Evolutionary conservation across 2,113 vertebrate species (phyloP).

Genomic region (Meriones unguiculatus): DNA sequence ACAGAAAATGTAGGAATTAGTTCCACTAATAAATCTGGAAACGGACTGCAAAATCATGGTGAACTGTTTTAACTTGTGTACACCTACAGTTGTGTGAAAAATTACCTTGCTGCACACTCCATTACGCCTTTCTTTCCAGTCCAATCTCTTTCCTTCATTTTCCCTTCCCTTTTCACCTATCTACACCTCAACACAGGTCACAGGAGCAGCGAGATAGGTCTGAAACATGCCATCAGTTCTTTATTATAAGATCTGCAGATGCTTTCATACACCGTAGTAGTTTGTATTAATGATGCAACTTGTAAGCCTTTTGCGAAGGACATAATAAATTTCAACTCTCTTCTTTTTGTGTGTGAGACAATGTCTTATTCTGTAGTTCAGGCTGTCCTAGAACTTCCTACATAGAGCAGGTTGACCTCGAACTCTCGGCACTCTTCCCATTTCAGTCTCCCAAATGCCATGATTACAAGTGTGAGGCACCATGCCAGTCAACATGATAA

Average conservation of each 20-base stretch:
- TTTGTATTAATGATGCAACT: not conserved
- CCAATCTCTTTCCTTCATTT: not conserved
- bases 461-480: not conserved
- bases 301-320: not conserved
- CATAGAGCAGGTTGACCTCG: not conserved
- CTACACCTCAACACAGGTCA: not conserved
- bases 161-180: not conserved
- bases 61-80: constrained; percentile 41
- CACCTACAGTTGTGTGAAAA: constrained; percentile 46
- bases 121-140: not conserved
- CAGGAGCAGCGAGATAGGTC: not conserved
- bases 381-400: not conserved
- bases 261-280: not conserved
- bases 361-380: not conserved
- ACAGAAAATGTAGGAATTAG: constrained; percentile 54
- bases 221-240: not conserved
- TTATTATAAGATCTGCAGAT: constrained; percentile 19
- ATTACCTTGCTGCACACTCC: not conserved
- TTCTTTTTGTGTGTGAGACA: not conserved
- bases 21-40: constrained; percentile 66
- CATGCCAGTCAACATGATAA: not conserved
- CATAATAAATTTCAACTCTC: not conserved
- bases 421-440: not conserved
- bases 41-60: constrained; percentile 45
- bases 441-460: not conserved